Evolutionary conservation across 2,888 invertebrate species (phyloP).

Genomic region (Acrobasis consociella): DNA sequence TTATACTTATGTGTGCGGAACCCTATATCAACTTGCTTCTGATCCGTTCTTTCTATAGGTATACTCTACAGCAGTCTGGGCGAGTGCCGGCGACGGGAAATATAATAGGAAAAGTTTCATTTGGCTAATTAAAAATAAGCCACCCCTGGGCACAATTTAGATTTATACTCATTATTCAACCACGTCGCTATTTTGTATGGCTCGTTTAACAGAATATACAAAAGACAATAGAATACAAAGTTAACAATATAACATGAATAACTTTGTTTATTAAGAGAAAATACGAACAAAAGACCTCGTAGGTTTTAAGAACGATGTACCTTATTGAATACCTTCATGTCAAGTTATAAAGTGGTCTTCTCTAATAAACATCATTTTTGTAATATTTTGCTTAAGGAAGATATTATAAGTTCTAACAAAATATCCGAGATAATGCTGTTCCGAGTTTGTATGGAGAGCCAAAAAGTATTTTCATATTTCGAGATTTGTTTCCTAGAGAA

Average conservation of each 20-base stretch:
- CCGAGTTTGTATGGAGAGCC: too few relatives aligned
- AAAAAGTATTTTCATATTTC: too few relatives aligned
- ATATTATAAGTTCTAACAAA: too few relatives aligned
- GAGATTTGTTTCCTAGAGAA: too few relatives aligned
- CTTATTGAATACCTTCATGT: conserved; percentile 16
- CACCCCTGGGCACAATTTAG: conserved; percentile 64
- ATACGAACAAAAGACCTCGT: conserved; percentile 37
- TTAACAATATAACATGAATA: conserved; percentile 54
- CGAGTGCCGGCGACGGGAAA: conserved; percentile 58
- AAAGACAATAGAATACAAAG: conserved; percentile 55
- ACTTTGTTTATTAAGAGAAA: conserved; percentile 47
- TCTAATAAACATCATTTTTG: too few relatives aligned
- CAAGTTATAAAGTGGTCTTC: background rate
- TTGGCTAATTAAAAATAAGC: conserved; percentile 78
- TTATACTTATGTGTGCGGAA: background rate
- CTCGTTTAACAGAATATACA: conserved; percentile 53
- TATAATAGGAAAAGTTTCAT: conserved; percentile 78
- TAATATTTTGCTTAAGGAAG: too few relatives aligned
- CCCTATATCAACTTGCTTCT: background rate
- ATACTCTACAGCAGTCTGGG: conserved; percentile 19
- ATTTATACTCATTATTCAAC: conserved; percentile 69
- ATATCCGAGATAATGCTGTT: too few relatives aligned
- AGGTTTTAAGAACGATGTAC: conserved; percentile 29
- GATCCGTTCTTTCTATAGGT: conserved; percentile 46
- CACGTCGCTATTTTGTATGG: conserved; percentile 56